phyloP scores from a whole-genome alignment of 2,113 vertebrate genomes.

The Catharus fuscescens region DNA sequence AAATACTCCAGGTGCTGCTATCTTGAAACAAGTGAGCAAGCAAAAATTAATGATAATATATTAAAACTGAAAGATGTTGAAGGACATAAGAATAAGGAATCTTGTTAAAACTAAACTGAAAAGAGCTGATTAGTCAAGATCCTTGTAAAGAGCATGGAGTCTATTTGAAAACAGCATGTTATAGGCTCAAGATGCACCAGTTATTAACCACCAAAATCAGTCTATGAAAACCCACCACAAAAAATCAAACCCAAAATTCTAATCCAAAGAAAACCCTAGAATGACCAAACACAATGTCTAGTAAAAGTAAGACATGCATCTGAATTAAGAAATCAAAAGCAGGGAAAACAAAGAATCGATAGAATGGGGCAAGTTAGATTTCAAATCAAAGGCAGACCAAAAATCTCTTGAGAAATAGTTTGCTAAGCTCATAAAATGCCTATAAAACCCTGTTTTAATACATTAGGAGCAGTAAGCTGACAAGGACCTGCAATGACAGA shows the following conservation, averaged over 20 bases:
- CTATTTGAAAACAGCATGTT: background rate
- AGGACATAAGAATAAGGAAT: background rate
- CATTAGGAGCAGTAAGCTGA: background rate
- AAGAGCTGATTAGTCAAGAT: background rate
- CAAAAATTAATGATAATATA: rapidly evolving
- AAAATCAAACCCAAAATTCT: background rate
- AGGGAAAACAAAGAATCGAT: background rate
- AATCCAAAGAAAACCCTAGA: background rate
- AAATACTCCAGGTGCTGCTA: background rate
- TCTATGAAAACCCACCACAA: background rate
- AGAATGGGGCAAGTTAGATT: background rate
- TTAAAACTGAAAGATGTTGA: background rate
- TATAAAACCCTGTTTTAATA: background rate
- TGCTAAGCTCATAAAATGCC: background rate
- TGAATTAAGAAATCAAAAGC: background rate
- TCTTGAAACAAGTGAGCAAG: background rate
- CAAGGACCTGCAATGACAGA: background rate
- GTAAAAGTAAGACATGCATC: background rate
- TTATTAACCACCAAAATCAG: background rate
- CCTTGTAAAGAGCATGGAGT: background rate
- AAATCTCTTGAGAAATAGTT: background rate
- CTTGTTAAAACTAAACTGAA: background rate
- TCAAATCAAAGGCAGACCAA: background rate
- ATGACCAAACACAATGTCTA: background rate
- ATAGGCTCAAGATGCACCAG: background rate